Base-by-base conservation (phyloP, 2,888 invertebrate species). In the Dynastes hyllus region DNA sequence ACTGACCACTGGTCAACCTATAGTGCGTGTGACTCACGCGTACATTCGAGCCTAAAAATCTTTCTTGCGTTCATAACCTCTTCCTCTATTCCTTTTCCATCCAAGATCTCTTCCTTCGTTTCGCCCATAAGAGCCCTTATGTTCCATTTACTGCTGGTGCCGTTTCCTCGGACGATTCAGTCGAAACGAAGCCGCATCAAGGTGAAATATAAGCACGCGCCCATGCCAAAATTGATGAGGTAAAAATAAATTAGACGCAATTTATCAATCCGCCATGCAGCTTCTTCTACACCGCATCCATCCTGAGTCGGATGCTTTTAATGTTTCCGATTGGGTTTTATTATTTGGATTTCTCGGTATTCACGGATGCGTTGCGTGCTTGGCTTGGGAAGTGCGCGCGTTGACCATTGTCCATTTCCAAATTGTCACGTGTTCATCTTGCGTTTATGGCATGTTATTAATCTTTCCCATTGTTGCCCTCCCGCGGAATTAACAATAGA, bases 211-310 rank as follows among this genome's bases (percentile, higher is more conserved):
- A 40, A 11, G 69, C 50, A 69, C 69, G 69, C 40, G 69, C 11
- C 45, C 69, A 69, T 69, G 40, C 69, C 22, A 40, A 37, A 40
- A 69, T 69, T 50, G 69, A 40, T 69, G 78, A 79, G 78, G 55
- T 55, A 16, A 55, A 55, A 55, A 55, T 55, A 55, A 55, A 55
- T 55, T 55, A 55, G 55, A 55, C 8, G 55, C 16, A n/a, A 55
- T 55, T 55, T 16, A 55, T 55, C 55, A 55, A 55, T n/a, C 55
- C 55, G 16, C 45, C 16, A 55, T 55, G 16, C 55, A 16, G 55
- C 55, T n/a, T n/a, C 55, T n/a, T 55, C 45, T 45, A 45, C 8
- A 6, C 1, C 45, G 45, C 45, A 11, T 45, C 45, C 45, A 45
- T 45, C 45, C 11, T 11, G 45, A 45, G 9, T 8, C 45, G 11